These are phyloP conservation scores for Ameiurus melas DNA, from an alignment of 2,113 vertebrate species.

Conservation along the genomic window DNA sequence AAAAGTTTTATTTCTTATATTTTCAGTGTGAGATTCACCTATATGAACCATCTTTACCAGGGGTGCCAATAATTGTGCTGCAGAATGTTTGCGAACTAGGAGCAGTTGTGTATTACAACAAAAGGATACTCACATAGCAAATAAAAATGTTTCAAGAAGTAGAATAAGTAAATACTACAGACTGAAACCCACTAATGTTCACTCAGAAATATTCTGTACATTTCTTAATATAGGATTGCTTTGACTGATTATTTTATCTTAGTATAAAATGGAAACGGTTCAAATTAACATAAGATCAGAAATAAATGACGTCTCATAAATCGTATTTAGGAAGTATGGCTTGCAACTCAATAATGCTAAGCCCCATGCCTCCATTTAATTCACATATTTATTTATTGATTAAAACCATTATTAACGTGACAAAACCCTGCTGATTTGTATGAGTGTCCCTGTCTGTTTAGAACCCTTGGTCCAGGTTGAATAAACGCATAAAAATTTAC, in stretches of 20 bases:
- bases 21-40: not conserved
- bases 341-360: conserved; percentile 91
- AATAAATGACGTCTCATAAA: conserved; percentile 64
- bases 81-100: not conserved
- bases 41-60: not conserved
- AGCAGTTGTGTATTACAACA: not conserved
- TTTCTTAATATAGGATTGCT: not conserved
- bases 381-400: conserved; percentile 93
- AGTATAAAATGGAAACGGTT: conserved; percentile 58
- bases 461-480: conserved; percentile 88
- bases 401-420: conserved; percentile 96
- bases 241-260: conserved; percentile 6
- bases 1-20: not conserved
- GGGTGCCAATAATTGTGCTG: not conserved
- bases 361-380: conserved; percentile 83
- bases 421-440: conserved; percentile 94
- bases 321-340: conserved; percentile 82
- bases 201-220: not conserved
- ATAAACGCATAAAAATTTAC: conserved; percentile 98
- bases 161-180: not conserved
- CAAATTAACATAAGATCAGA: conserved; percentile 57
- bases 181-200: not conserved
- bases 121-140: not conserved
- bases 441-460: conserved; percentile 84
- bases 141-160: not conserved